Conservation (phyloP, 2,797 vertebrate species). For the Muscicapa comitata region DNA sequence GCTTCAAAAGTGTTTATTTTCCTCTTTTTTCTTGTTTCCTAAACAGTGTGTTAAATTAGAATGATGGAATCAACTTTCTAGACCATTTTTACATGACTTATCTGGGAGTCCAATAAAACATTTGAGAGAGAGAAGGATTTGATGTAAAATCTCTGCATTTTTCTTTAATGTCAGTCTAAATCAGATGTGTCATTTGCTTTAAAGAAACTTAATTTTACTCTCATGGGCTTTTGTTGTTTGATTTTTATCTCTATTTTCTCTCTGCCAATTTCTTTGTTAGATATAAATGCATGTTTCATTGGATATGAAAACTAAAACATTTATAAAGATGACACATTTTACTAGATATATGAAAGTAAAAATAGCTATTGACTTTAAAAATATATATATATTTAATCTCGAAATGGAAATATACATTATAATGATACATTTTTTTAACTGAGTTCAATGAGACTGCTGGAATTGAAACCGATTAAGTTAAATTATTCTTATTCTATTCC, state of each 20-base stretch:
- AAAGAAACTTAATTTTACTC: neutral
- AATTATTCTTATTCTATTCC: neutral
- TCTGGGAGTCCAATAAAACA: neutral
- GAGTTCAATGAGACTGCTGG: neutral
- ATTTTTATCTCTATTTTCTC: neutral
- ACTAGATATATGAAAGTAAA: neutral
- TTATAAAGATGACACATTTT: neutral
- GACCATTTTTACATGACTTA: neutral
- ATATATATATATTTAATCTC: neutral
- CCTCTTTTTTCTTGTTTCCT: neutral
- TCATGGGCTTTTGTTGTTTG: neutral
- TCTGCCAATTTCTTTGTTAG: neutral
- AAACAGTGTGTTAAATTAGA: neutral
- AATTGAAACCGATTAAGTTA: neutral
- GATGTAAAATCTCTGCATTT: neutral
- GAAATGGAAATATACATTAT: neutral
- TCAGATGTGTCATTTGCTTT: neutral
- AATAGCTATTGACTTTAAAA: neutral
- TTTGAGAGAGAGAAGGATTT: neutral
- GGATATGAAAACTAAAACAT: neutral
- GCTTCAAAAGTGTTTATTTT: neutral
- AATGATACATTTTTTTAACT: neutral
- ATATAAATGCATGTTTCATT: neutral
- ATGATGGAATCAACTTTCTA: neutral
- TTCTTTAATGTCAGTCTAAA: neutral